Evolutionary conservation across 2,113 vertebrate species (phyloP).

Genomic region (Bagarius yarrelli): DNA sequence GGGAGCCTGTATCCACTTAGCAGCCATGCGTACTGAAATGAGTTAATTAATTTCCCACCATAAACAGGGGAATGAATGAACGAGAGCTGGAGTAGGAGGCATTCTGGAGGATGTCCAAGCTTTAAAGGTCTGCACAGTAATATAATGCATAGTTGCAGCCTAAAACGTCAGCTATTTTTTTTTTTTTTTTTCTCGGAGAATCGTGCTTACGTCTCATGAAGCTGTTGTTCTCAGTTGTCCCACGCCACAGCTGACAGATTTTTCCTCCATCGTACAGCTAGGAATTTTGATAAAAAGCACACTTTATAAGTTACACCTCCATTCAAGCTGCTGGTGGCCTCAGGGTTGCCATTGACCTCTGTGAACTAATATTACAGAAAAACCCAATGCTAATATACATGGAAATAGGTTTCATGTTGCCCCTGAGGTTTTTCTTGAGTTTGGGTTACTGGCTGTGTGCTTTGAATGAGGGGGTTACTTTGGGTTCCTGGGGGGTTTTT

Average conservation of each 20-base stretch:
- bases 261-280: background rate
- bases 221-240: background rate
- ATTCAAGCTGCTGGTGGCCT: background rate
- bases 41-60: slow-evolving; percentile 16
- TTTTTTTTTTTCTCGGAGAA: background rate
- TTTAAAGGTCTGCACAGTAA: slow-evolving; percentile 10
- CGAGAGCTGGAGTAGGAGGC: slow-evolving; percentile 5
- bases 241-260: background rate
- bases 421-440: background rate
- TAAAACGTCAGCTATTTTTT: background rate
- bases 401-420: background rate
- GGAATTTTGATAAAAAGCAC: background rate
- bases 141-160: background rate
- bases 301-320: background rate
- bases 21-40: background rate
- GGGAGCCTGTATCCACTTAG: background rate
- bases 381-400: background rate
- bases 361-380: slow-evolving; percentile 6
- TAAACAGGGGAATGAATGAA: slow-evolving; percentile 12
- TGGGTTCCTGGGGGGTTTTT: background rate
- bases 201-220: slow-evolving; percentile 5
- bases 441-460: background rate
- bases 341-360: background rate
- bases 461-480: background rate
- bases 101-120: slow-evolving; percentile 8